Evolutionary conservation across 2,888 invertebrate genomes (phyloP), one percentile per base, ranked within the genome.

Genomic region (Macrophya annulata): DNA sequence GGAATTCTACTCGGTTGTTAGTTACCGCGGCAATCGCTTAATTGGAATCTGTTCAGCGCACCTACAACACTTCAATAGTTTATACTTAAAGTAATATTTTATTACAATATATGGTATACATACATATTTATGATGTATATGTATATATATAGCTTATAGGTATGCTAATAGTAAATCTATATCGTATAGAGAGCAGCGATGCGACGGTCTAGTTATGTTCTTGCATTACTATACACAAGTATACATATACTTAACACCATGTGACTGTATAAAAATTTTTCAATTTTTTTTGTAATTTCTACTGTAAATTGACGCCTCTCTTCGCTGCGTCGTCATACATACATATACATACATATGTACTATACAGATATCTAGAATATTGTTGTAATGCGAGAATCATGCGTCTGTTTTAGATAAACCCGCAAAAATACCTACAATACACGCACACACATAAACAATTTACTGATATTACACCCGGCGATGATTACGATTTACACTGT

Each of bases 1-100:
- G 72, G 72, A 74, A 74, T 74, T 74, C 21, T 45, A 74, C 72
- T 43, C n/a, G 43, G 21, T 45, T 68, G 68, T 68, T 68, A 68
- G 68, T 68, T 68, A 37, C 17, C 21, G 45, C 72, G 72, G 72
- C 68, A 37, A 68, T 68, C 68, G 68, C 45, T 45, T 74, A 74
- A 74, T 74, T 74, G 72, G 25, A 45, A 74, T 74, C 6, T 45
- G 43, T 74, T 25, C 25, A 68, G 17, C 68, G 31, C 37, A 17
- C 37, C 68, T 68, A 68, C 68, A 68, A 31, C 37, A 1, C 15
- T 37, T 37, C 17, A 12, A 68, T 37, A 68, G 17, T 68, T 68
- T 37, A 68, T 37, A 68, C 37, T 15, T 17, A 37, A 17, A 15
- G 17, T 17, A 25, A 37, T 31, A 12, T 21, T 4, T 51, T 51